Percentiles rank a stretch among this genome's conserved stretches.
phyloP scores from a whole-genome alignment of 2,797 vertebrate species.

The Adrianichthys oophorus region DNA sequence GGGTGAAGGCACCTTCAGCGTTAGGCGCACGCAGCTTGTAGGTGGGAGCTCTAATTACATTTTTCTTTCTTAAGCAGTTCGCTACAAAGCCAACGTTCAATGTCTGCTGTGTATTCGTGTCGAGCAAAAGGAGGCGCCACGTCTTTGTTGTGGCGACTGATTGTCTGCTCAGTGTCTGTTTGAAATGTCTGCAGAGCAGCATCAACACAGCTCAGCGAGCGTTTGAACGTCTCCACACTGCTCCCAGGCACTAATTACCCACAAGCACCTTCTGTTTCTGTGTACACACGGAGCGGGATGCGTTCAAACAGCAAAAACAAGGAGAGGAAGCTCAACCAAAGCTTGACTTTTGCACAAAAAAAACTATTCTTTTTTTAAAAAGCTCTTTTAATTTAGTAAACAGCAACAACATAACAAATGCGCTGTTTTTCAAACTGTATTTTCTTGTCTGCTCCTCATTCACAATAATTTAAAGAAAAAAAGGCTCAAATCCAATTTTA shows the following conservation, averaged over 20 bases:
- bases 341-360: no score
- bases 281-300: no score
- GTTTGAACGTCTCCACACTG: not conserved
- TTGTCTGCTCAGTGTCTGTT: slow-evolving; percentile 44
- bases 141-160: slow-evolving; percentile 21
- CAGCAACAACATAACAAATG: no score
- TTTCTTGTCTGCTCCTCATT: no score
- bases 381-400: no score
- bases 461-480: no score
- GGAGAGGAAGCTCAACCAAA: no score
- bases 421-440: no score
- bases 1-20: not conserved
- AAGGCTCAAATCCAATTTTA: no score
- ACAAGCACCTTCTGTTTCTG: no score
- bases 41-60: slow-evolving; percentile 45
- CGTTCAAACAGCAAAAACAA: no score
- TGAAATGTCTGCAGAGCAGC: slow-evolving; percentile 20
- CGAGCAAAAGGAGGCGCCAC: not conserved
- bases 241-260: not conserved
- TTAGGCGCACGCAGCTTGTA: slow-evolving; percentile 8
- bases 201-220: slow-evolving; percentile 8
- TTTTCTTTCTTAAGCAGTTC: slow-evolving; percentile 1
- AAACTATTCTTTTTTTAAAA: no score
- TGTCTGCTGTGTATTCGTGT: slow-evolving; percentile 7
- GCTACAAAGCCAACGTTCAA: slow-evolving; percentile 19